Base-by-base conservation (phyloP, 2,888 invertebrate genomes). In the Mythimna impura region DNA sequence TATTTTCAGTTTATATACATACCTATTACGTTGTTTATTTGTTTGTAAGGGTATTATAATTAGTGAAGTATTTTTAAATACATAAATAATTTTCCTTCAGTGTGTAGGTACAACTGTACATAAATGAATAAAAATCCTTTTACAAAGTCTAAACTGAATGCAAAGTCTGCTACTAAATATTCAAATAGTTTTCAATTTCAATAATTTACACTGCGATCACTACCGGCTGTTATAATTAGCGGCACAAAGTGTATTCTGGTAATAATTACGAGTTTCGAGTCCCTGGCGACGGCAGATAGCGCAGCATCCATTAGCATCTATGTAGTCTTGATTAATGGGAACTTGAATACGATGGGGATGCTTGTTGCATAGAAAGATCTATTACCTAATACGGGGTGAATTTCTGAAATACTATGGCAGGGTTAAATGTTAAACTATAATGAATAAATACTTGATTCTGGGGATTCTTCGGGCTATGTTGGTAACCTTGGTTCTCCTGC, bases 241-340 rank as follows among this genome's bases (percentile, higher is more conserved):
- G 61, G 66, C 60, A 71, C 73, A 75, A 80, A 77, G 63, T 76
- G 66, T 71, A 57, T 72, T 76, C 76, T 78, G 66, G 68, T 65
- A 81, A 77, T 85, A 85, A 87, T 86, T 85, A 76, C 76, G 69
- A 66, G 71, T 76, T 84, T 86, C 81, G 82, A 77, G 82, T 73
- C 66, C 65, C 73, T 67, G 74, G 71, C 40, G 82, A 30, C 25
- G 43, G 22, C 4, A 30, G 34, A 34, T 60, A 76, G 55, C 47
- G 47, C 67, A 70, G 71, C 76, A 75, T 86, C 78, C 83, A 84
- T 86, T 86, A 86, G 68, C 79, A 71, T 61, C 47, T 50, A 63
- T 58, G 12, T 75, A 68, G 66, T 50, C 66, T 36, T 71, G 54
- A 64, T 71, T 72, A 68, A 72, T 71, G 14, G 52, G 20, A 57